A percentile compares a stretch with the other conserved stretches of the same genome.
phyloP scores from a whole-genome alignment of 2,113 vertebrate genomes.

The Oostethus manadensis region DNA sequence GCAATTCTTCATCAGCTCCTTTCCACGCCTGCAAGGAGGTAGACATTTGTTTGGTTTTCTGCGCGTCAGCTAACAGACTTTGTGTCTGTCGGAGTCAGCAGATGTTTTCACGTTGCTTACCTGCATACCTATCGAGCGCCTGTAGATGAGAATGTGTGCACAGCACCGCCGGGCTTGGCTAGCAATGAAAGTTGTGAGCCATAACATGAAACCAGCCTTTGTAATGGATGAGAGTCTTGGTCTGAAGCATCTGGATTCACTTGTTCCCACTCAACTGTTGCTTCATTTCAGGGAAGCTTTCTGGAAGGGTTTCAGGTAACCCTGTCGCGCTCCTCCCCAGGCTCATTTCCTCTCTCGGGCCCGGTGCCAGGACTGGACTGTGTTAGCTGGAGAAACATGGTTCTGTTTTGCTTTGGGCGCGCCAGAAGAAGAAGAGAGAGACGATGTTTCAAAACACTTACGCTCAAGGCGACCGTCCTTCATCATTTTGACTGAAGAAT shows the following conservation, averaged over 20 bases:
- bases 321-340: conserved; percentile 33
- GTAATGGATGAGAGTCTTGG: conserved; percentile 47
- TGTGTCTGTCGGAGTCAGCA: conserved; percentile 57
- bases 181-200: background rate
- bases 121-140: conserved; percentile 27
- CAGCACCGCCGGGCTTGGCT: conserved; percentile 2
- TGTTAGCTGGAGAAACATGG: conserved; percentile 40
- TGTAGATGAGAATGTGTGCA: background rate
- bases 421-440: background rate
- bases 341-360: conserved; percentile 51
- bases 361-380: conserved; percentile 24
- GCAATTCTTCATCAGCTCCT: conserved; percentile 51
- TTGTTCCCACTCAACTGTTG: conserved; percentile 49
- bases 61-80: conserved; percentile 62
- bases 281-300: conserved; percentile 47
- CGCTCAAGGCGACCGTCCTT: background rate
- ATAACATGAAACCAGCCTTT: conserved; percentile 15
- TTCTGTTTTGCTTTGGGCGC: conserved; percentile 32
- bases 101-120: conserved; percentile 40
- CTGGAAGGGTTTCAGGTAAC: conserved; percentile 59
- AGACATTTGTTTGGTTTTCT: conserved; percentile 57
- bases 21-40: conserved; percentile 29
- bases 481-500: background rate
- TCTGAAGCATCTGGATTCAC: conserved; percentile 64
- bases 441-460: conserved; percentile 1